Base-by-base conservation (phyloP, 2,888 invertebrate genomes). In the Limenitis camilla region DNA sequence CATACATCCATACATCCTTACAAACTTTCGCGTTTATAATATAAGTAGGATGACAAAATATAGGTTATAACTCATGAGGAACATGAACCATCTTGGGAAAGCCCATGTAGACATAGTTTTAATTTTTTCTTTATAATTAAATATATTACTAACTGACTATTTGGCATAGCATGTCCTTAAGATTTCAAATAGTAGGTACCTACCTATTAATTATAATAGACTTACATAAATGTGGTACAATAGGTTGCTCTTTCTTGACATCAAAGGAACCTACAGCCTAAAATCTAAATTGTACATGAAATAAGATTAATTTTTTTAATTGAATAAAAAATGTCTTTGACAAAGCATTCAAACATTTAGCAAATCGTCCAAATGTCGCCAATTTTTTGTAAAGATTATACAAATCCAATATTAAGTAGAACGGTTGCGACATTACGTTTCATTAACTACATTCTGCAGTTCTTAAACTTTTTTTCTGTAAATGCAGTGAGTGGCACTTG, bases 311-410 rank as follows among this genome's bases (percentile, higher is more conserved):
- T 28, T 36, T 45, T 45, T 42, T 45, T 36, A 35, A 28, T 29
- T 11, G 8, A 30, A 10, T 30, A 45, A 55, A 58, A 58, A 61
- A 44, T 43, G 40, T 62, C 57, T 58, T 65, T 61, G 57, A 36
- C 60, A 62, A 75, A 57, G 19, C 67, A 67, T 69, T 63, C 64
- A 66, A 55, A 63, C 60, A 63, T 60, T 64, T 61, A 58, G 59
- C 57, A 61, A 65, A 65, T 59, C 58, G 62, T 55, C 55, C 62
- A 67, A 72, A 71, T 68, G 68, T 65, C 68, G 48, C 63, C 66
- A 59, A 65, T 75, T 78, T 61, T 77, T 79, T 78, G 69, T 61
- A 45, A 54, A 69, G 74, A 72, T 80, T 79, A 80, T 53, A 56
- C 60, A 67, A 79, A 81, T 78, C 77, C 77, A 75, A 81, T 80